phyloP scores from a whole-genome alignment of 2,888 invertebrate genomes.

The Nomada flava region DNA sequence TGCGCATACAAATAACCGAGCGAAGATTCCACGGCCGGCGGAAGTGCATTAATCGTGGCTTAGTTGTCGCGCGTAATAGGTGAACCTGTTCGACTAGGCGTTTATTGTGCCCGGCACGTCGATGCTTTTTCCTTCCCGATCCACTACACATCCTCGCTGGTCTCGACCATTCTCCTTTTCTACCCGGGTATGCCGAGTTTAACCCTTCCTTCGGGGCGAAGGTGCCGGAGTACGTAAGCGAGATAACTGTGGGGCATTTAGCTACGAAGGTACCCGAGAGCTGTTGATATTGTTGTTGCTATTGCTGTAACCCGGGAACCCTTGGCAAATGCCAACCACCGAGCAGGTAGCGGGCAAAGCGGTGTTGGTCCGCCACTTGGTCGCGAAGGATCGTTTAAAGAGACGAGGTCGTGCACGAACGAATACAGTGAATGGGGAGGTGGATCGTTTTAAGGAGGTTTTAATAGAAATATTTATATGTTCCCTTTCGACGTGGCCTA shows the following conservation, averaged over 20 bases:
- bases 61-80: conserved; percentile 73
- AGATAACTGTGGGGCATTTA: conserved; percentile 60
- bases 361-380: conserved; percentile 25
- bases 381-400: conserved; percentile 44
- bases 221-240: conserved; percentile 9
- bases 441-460: conserved; percentile 77
- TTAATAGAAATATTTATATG: conserved; percentile 82
- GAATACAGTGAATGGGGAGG: conserved; percentile 52
- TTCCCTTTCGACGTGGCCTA: conserved; percentile 65
- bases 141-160: background rate
- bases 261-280: conserved; percentile 22
- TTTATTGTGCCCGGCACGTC: conserved; percentile 77
- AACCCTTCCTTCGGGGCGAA: conserved; percentile 52
- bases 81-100: conserved; percentile 71
- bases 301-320: conserved; percentile 16
- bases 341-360: conserved; percentile 40
- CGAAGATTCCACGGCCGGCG: conserved; percentile 69
- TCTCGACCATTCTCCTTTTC: background rate
- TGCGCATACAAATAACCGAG: conserved; percentile 73
- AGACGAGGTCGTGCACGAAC: conserved; percentile 13
- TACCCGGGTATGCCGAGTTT: conserved; percentile 23
- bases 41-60: conserved; percentile 77
- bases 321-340: conserved; percentile 9
- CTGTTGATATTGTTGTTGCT: conserved; percentile 42
- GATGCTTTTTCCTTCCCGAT: conserved; percentile 40